Base-by-base conservation (phyloP, 2,113 vertebrate species). In the Perognathus longimembris region DNA sequence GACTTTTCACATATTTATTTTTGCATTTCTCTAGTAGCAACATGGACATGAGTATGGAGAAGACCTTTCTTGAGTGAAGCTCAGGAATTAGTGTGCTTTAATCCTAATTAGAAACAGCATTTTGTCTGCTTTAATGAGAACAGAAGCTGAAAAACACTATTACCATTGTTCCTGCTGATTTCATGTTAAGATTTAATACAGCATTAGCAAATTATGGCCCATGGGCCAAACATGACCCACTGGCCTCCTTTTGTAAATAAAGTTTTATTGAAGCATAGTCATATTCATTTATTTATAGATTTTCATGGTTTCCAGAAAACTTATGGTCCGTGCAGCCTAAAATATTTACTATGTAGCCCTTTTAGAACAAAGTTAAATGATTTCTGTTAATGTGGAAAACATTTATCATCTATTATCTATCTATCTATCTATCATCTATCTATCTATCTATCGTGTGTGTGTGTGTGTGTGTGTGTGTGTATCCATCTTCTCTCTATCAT, bases 31-130 rank as follows among this genome's bases (percentile, higher is more conserved):
- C 54, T 38, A 78, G 69, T 9, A 45, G 45, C 83, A 88, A 69
- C 24, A 34, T 70, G 88, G 69, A 81, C 61, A 40, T 84, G 42
- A 64, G 63, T 78, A 61, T 83, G 64, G 80, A 89, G 80, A 89
- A 81, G 24, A 40, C 26, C 30, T 85, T 95, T 73, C 38, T 32
- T 91, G 57, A 92, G 80, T 73, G 63, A 66, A 10, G 45, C 45
- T 45, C 45, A 92, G 74, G 82, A 76, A 71, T 64, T 45, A 90
- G 17, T 91, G 71, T 77, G 34, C 73, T 92, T 88, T 78, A 75
- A 91, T 93, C 75, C 67, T 93, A 95, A 94, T 75, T 94, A 66
- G 76, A 94, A 93, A 93, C 80, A 95, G 83, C 74, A 7, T 85
- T 88, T 92, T 92, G 64, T 88, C 69, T 90, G 83, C 74, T 18